Percentiles rank a stretch among this genome's conserved stretches.
These are phyloP conservation scores for Silurus aristotelis DNA, from an alignment of 2,797 vertebrate genomes.

Conservation along the genomic window DNA sequence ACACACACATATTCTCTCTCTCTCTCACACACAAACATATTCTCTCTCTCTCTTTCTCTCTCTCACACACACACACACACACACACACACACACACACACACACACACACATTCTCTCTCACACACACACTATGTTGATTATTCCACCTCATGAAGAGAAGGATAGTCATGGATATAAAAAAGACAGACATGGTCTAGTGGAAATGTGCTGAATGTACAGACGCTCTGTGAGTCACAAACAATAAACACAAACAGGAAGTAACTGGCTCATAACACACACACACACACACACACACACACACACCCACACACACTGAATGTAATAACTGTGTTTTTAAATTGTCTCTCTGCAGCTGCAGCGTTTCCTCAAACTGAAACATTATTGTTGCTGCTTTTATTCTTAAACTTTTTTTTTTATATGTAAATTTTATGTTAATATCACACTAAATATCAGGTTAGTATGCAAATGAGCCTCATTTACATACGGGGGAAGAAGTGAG, in stretches of 20 bases:
- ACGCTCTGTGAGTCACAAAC: background rate
- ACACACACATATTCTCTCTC: too few relatives aligned
- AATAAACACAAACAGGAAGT: conserved; percentile 21
- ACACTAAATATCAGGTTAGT: conserved; percentile 19
- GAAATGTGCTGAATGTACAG: background rate
- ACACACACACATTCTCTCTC: too few relatives aligned
- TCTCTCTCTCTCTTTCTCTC: too few relatives aligned
- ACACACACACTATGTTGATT: too few relatives aligned
- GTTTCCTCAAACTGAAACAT: background rate
- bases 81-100: too few relatives aligned
- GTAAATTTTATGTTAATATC: conserved; percentile 9
- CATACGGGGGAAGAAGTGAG: conserved; percentile 16
- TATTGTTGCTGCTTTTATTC: conserved; percentile 1
- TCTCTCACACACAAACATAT: too few relatives aligned
- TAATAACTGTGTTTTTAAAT: conserved; percentile 5
- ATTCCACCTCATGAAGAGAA: conserved; percentile 4
- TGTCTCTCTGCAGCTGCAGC: conserved; percentile 17
- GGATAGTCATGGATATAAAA: background rate
- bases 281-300: background rate
- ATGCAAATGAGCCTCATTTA: conserved; percentile 6
- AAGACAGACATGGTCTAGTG: background rate
- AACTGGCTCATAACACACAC: background rate
- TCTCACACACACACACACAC: too few relatives aligned
- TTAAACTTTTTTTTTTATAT: conserved; percentile 20
- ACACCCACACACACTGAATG: background rate